A percentile compares a stretch with the other conserved stretches of the same genome.
Conservation (phyloP, 2,797 vertebrate genomes). For the Lycodopsis pacificus region DNA sequence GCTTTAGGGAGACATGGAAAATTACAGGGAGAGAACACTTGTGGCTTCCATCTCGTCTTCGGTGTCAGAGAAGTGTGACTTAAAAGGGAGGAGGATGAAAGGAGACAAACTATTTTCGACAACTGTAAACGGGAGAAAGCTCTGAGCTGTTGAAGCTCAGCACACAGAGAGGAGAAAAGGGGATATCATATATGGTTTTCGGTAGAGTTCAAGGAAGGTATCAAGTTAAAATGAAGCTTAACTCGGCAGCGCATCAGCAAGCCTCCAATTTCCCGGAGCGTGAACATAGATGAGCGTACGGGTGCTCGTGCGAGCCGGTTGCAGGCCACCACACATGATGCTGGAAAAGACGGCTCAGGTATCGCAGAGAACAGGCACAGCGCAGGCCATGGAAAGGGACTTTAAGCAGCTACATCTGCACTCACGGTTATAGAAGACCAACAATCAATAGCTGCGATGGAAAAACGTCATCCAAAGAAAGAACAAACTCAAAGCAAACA, state of each 20-base stretch:
- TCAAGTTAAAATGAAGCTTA: conserved; percentile 27
- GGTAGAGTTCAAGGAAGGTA: conserved; percentile 36
- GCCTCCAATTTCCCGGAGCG: conserved; percentile 10
- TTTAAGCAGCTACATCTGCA: conserved; percentile 67
- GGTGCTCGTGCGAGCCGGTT: conserved; percentile 19
- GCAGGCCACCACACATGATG: conserved; percentile 47
- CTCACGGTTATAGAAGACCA: conserved; percentile 58
- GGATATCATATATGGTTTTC: conserved; percentile 29
- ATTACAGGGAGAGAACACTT: conserved; percentile 79
- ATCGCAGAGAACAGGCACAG: conserved; percentile 33
- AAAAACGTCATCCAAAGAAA: conserved; percentile 71
- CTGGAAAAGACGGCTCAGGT: conserved; percentile 48
- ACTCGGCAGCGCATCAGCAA: neutral
- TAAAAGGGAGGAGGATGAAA: conserved; percentile 73
- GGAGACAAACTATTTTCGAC: conserved; percentile 73
- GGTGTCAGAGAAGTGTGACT: conserved; percentile 76
- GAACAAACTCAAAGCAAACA: conserved; percentile 62
- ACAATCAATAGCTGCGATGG: conserved; percentile 71
- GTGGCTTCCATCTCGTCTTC: conserved; percentile 76
- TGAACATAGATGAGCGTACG: conserved; percentile 12
- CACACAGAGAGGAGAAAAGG: neutral
- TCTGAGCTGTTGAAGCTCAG: conserved; percentile 50
- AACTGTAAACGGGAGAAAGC: conserved; percentile 65
- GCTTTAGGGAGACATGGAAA: conserved; percentile 73
- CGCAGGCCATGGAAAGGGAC: conserved; percentile 48